Evolutionary conservation across 1,140 invertebrate genomes (phyloP), one percentile per base, ranked within the genome.

Genomic region (Lepidurus arcticus): DNA sequence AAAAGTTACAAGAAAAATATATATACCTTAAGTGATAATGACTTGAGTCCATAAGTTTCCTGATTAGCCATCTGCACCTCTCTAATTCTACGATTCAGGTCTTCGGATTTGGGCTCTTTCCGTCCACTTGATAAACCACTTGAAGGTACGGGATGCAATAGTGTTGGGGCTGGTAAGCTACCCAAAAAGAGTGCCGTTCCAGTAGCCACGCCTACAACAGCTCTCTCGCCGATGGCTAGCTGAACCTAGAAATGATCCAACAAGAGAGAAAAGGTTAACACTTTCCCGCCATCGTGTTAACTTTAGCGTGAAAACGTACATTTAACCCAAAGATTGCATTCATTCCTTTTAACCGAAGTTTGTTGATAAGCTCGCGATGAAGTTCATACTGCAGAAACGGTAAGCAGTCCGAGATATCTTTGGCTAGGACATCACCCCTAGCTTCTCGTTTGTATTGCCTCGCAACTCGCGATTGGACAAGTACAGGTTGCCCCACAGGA

Each of bases 361-460:
- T 98, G 82, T 95, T 96, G 2, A 97, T 88, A 11, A 98, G 86
- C 82, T 97, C 89, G 80, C 94, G 91, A 84, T 98, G 95, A 42
- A 98, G 86, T 84, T 98, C 97, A 85, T 98, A 98, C 85, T 98
- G 96, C 73, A 98, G 84, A 85, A 98, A 98, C 1, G 97, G 97
- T 73, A 98, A 85, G 78, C 92, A 90, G 85, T 95, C 93, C 7
- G 95, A 97, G 78, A 98, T 94, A 86, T 98, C 95, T 83, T 96
- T 93, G 4, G 96, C 96, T 83, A 93, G 94, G 2, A 92, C 88
- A 86, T 98, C 96, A 2, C 93, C 91, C 45, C 84, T 84, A 74
- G 91, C 90, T 9, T 91, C 85, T 81, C 95, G 94, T 79, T 90
- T 89, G 82, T 96, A 93, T 1, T 88, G 87, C 47, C 95, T 88